Conservation (phyloP, 1,140 invertebrate genomes). For the Ladona fulva region DNA sequence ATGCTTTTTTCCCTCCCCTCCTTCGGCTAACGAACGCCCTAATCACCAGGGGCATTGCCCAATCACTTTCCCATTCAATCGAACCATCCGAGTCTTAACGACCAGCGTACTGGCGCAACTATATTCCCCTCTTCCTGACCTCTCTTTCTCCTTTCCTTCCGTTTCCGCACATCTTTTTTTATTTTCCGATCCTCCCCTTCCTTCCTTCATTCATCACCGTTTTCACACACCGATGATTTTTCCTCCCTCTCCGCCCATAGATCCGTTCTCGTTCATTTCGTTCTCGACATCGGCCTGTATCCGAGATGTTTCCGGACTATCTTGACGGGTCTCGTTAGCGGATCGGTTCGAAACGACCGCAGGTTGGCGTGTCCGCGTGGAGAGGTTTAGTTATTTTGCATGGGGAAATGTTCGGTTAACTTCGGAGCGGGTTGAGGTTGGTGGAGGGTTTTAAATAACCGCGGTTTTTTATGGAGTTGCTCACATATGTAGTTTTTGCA, state of each 20-base stretch:
- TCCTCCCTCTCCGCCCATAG: neutral
- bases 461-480: too few species aligned
- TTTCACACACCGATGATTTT: neutral
- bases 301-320: too few species aligned
- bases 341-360: too few species aligned
- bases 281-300: too few species aligned
- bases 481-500: too few species aligned
- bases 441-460: too few species aligned
- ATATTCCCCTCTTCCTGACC: neutral
- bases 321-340: too few species aligned
- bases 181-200: neutral
- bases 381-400: too few species aligned
- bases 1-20: neutral
- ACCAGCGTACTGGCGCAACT: neutral
- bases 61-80: slow-evolving; percentile 3
- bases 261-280: too few species aligned
- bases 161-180: neutral
- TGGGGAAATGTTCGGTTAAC: too few species aligned
- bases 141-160: neutral
- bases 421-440: too few species aligned
- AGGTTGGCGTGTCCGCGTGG: too few species aligned
- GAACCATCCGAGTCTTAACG: neutral
- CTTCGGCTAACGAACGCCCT: neutral
- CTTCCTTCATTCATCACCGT: neutral
- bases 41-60: neutral